These are phyloP conservation scores for Rugalucina vietnamica DNA, from an alignment of 2,888 invertebrate species.

Conservation along the genomic window DNA sequence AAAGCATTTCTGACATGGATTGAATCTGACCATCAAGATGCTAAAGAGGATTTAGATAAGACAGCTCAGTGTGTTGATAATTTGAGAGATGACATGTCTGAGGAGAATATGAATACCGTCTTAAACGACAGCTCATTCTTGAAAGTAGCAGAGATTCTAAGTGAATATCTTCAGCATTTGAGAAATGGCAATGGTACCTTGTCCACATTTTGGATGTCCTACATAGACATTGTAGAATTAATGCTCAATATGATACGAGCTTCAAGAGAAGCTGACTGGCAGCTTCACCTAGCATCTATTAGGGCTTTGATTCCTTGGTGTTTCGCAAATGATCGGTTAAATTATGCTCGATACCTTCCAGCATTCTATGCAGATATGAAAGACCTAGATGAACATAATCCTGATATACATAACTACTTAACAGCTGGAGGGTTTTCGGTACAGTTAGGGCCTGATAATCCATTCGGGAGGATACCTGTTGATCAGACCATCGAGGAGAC, in stretches of 20 bases:
- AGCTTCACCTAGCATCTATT: constrained; percentile 56
- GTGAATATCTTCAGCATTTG: no score
- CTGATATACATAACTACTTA: constrained; percentile 40
- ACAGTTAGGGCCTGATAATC: constrained; percentile 22
- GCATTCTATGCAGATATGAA: neutral
- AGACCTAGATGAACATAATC: neutral
- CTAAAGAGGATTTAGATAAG: neutral
- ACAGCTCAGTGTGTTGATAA: neutral
- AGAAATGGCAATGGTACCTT: constrained; percentile 29
- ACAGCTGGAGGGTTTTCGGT: neutral
- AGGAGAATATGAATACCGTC: neutral
- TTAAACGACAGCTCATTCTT: neutral
- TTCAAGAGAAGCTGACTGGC: constrained; percentile 58
- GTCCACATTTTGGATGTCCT: constrained; percentile 62
- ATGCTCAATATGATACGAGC: constrained; percentile 55
- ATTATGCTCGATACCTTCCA: neutral
- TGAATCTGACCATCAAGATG: neutral
- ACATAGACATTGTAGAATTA: constrained; percentile 66
- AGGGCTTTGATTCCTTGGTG: constrained; percentile 59
- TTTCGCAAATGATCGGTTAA: constrained; percentile 69
- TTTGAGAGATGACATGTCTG: neutral
- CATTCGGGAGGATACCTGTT: constrained; percentile 52
- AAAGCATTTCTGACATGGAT: constrained; percentile 15
- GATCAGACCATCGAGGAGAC: constrained; percentile 46
- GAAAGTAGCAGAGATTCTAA: neutral